Conservation (phyloP, 2,797 vertebrate species). For the Semaprochilodus insignis region DNA sequence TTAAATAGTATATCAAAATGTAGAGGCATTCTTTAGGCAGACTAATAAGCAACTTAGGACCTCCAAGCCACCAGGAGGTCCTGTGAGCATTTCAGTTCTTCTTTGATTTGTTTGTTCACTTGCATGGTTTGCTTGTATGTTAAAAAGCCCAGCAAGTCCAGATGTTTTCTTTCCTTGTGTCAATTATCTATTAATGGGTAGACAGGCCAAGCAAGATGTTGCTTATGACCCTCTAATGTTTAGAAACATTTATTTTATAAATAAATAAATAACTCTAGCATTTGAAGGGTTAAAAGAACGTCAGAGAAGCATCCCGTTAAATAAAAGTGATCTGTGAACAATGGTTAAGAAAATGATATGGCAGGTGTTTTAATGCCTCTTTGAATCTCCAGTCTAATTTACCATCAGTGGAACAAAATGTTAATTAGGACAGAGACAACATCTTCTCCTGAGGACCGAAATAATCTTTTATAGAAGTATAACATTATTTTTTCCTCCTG, state of each 20-base stretch:
- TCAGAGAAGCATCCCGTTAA: not conserved
- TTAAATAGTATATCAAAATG: no score
- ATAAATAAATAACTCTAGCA: not conserved
- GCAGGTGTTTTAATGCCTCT: not conserved
- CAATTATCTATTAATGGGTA: no score
- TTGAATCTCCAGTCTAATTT: slow-evolving; percentile 11
- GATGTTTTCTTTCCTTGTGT: no score
- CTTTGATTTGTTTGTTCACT: no score
- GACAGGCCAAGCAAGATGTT: no score
- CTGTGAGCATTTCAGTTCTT: no score
- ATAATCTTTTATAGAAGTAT: slow-evolving; percentile 21
- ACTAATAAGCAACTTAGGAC: no score
- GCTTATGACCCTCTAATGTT: not conserved
- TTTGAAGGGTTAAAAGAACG: not conserved
- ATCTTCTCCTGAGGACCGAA: slow-evolving; percentile 4
- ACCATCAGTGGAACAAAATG: not conserved
- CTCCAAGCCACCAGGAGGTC: no score
- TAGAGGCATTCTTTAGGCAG: no score
- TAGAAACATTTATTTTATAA: not conserved
- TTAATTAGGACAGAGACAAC: slow-evolving; percentile 28
- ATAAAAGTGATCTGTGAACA: not conserved
- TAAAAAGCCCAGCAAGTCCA: no score
- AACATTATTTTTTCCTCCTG: slow-evolving; percentile 25
- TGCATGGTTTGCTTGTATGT: no score
- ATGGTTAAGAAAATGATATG: not conserved